Evolutionary conservation across 2,888 invertebrate genomes (phyloP).

Genomic region (Willowsia nigromaculata): DNA sequence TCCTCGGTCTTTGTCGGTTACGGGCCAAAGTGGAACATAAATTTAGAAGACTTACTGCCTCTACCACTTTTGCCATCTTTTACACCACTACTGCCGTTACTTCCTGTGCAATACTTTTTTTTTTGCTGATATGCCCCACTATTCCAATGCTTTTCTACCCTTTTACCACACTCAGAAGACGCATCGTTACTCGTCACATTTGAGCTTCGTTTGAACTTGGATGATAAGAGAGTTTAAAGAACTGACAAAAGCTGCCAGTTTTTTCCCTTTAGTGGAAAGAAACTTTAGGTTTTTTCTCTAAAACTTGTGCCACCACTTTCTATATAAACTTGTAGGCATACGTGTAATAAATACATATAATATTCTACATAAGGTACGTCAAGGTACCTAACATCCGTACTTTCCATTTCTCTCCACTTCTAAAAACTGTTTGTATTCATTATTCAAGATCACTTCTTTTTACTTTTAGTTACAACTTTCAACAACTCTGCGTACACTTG

Average conservation of each 20-base stretch:
- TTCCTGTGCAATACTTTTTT: background rate
- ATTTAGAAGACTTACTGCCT: constrained; percentile 41
- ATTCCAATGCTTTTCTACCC: background rate
- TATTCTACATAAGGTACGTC: background rate
- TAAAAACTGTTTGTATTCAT: constrained; percentile 32
- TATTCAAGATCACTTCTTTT: constrained; percentile 37
- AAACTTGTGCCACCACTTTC: background rate
- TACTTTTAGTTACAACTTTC: constrained; percentile 42
- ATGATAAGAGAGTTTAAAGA: constrained; percentile 33
- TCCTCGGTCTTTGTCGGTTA: constrained; percentile 53
- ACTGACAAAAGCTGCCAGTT: constrained; percentile 15
- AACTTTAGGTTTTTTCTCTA: background rate
- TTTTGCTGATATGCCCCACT: background rate
- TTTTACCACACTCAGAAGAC: background rate
- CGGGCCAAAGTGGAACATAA: constrained; percentile 47
- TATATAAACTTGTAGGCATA: background rate
- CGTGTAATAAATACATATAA: constrained; percentile 7
- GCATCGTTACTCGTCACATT: background rate
- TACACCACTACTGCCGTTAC: background rate
- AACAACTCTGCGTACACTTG: constrained; percentile 1
- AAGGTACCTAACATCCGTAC: background rate
- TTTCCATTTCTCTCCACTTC: background rate
- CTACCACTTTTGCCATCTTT: background rate
- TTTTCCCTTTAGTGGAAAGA: background rate
- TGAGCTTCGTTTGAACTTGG: constrained; percentile 16